phyloP scores from a whole-genome alignment of 2,797 vertebrate genomes.

The Microctenopoma steveboyesi region DNA sequence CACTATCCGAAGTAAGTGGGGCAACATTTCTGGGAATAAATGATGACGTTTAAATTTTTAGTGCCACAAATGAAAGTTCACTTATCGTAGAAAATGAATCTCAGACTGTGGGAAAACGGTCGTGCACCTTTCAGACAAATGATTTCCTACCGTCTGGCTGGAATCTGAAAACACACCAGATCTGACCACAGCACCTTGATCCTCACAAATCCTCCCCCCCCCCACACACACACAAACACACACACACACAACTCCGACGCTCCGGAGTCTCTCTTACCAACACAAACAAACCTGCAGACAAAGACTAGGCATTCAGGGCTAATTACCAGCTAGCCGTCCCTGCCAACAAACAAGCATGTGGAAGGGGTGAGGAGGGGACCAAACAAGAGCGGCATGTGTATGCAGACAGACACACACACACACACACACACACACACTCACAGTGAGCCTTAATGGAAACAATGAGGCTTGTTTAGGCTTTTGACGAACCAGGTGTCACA shows the following conservation, averaged over 20 bases:
- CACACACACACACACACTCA: conserved; percentile 27
- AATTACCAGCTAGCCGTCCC: conserved; percentile 62
- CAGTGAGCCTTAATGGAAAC: conserved; percentile 67
- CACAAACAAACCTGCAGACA: conserved; percentile 74
- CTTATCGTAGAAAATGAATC: neutral
- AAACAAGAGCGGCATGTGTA: conserved; percentile 47
- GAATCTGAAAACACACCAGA: neutral
- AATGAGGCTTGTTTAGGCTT: conserved; percentile 68
- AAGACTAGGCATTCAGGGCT: conserved; percentile 62
- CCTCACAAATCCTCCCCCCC: conserved; percentile 12
- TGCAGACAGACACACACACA: conserved; percentile 33
- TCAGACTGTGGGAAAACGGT: neutral
- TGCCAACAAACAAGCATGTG: conserved; percentile 49
- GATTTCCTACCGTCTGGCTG: neutral
- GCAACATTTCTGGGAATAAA: conserved; percentile 5
- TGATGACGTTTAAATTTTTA: neutral
- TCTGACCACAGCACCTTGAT: conserved; percentile 41
- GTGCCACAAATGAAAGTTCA: neutral
- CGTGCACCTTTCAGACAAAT: neutral
- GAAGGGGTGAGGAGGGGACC: conserved; percentile 8
- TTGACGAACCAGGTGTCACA: conserved; percentile 78
- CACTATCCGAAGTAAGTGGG: neutral
- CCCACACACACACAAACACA: too few species aligned
- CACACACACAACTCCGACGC: conserved; percentile 25
- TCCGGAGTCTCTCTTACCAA: conserved; percentile 23